Base-by-base conservation (phyloP, 2,113 vertebrate species). In the Pyrgilauda ruficollis region DNA sequence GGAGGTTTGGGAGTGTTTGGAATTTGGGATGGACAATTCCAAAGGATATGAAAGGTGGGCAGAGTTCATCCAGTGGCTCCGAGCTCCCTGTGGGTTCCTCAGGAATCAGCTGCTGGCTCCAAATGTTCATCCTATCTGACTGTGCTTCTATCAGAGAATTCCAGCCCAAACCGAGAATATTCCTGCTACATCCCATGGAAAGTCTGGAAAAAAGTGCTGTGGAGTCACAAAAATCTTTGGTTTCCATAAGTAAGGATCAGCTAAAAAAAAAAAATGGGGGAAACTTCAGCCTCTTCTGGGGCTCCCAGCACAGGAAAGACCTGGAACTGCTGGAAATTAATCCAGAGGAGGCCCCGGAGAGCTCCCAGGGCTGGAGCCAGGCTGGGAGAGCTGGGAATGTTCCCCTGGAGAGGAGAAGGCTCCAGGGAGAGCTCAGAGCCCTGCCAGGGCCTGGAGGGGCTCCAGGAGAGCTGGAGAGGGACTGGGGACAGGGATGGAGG, bases 331-430 rank as follows among this genome's bases (percentile, higher is more conserved):
- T 68, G 53, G 37, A 56, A 47, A 24, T 5, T 23, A 47, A n/a
- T 74, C 23, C 82, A 56, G n/a, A n/a, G 41, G 14, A 47, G 10
- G 3, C 13, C 28, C 0, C 0, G 0, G 43, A 55, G 26, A 11
- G 31, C 31, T 35, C 13, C 33, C 37, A 8, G 18, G 24, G 20
- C 8, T 82, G 80, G 37, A 83, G 20, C 37, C 64, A 23, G 63
- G 16, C 43, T 70, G 55, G 53, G 44, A 59, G 5, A 41, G 14
- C 35, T 41, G 64, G 64, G 53, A 56, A 47, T 81, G 53, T 22
- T 69, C 64, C 0, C 11, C 44, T 69, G 79, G 44, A 41, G 30
- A 49, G 15, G 43, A 8, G 53, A 69, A 69, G 58, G 49, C 1
- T n/a, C 35, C 44, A 41, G 30, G 53, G 53, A 82, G 66, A 59